A percentile compares a stretch with the other conserved stretches of the same genome.
Evolutionary conservation across 92 coral and sea anemone species (phyloP).

Genomic region (Parazoanthus atlanticus): DNA sequence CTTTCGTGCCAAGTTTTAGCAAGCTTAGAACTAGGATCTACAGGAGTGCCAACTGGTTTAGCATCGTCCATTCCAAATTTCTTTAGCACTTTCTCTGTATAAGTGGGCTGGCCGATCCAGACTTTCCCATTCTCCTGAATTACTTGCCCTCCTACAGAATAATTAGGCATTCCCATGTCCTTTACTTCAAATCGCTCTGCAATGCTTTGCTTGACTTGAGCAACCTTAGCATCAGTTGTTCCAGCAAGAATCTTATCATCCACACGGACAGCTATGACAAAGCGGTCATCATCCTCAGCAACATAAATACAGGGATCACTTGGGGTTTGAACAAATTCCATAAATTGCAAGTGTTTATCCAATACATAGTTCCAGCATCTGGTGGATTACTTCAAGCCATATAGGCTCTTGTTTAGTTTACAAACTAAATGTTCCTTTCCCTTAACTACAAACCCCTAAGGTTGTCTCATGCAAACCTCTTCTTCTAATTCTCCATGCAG

Average conservation of each 20-base stretch:
- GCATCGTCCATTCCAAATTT: slow-evolving; percentile 59
- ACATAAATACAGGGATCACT: slow-evolving; percentile 59
- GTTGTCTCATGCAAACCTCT: slow-evolving; percentile 67
- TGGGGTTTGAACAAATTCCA: slow-evolving; percentile 50
- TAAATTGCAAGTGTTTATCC: slow-evolving; percentile 52
- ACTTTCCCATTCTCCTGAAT: slow-evolving; percentile 59
- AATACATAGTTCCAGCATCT: slow-evolving; percentile 66
- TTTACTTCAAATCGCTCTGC: slow-evolving; percentile 62
- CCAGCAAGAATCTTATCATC: slow-evolving; percentile 65
- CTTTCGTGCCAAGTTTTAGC: slow-evolving; percentile 46
- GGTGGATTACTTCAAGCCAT: slow-evolving; percentile 71
- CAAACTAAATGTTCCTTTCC: slow-evolving; percentile 65
- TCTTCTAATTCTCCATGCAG: slow-evolving; percentile 60
- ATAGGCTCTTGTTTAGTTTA: slow-evolving; percentile 63
- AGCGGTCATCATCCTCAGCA: slow-evolving; percentile 35
- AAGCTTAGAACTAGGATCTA: slow-evolving; percentile 64
- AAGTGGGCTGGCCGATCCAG: slow-evolving; percentile 62
- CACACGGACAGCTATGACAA: slow-evolving; percentile 53
- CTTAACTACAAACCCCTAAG: slow-evolving; percentile 61
- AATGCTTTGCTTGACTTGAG: slow-evolving; percentile 63
- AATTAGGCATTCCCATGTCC: slow-evolving; percentile 61
- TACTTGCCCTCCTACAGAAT: slow-evolving; percentile 59
- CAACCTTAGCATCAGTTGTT: slow-evolving; percentile 49
- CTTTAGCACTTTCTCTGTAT: slow-evolving; percentile 47
- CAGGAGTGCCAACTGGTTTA: slow-evolving; percentile 66